Percentiles rank a stretch among this genome's conserved stretches.
These are phyloP conservation scores for Benthosema pterotum DNA, from an alignment of 2,797 vertebrate species.

Conservation along the genomic window DNA sequence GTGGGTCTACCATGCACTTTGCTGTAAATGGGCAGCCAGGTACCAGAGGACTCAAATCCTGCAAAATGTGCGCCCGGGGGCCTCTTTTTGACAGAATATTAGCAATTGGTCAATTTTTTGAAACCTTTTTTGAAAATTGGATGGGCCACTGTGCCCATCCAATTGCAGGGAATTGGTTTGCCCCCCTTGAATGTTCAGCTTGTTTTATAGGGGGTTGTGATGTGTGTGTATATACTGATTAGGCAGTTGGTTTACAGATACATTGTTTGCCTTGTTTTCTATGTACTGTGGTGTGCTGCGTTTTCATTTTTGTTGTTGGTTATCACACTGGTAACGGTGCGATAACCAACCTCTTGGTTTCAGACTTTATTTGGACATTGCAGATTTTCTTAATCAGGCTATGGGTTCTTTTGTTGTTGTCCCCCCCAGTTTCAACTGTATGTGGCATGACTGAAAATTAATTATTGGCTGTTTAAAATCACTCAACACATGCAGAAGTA, in stretches of 20 bases:
- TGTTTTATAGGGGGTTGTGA: slow-evolving; percentile 3
- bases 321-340: slow-evolving; percentile 46
- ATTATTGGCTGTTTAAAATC: slow-evolving; percentile 25
- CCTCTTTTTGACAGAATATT: neutral
- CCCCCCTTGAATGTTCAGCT: slow-evolving; percentile 12
- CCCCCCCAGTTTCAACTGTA: slow-evolving; percentile 34
- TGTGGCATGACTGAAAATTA: slow-evolving; percentile 23
- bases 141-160: neutral
- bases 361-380: slow-evolving; percentile 18
- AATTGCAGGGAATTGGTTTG: neutral
- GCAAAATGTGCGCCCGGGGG: neutral
- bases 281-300: slow-evolving; percentile 50
- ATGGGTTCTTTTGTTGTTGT: slow-evolving; percentile 13
- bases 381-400: slow-evolving; percentile 6
- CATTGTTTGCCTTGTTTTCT: slow-evolving; percentile 43
- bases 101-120: slow-evolving; percentile 4
- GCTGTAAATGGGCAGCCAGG: slow-evolving; percentile 1
- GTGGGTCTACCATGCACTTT: neutral
- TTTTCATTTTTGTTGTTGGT: slow-evolving; percentile 25
- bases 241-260: slow-evolving; percentile 33
- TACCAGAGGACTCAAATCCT: neutral
- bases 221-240: slow-evolving; percentile 30
- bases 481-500: slow-evolving; percentile 34
- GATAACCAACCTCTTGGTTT: slow-evolving; percentile 32
- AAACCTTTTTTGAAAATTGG: too few relatives aligned